A percentile compares a stretch with the other conserved stretches of the same genome.
Conservation (phyloP, 2,113 vertebrate genomes). For the Blennius ocellaris region DNA sequence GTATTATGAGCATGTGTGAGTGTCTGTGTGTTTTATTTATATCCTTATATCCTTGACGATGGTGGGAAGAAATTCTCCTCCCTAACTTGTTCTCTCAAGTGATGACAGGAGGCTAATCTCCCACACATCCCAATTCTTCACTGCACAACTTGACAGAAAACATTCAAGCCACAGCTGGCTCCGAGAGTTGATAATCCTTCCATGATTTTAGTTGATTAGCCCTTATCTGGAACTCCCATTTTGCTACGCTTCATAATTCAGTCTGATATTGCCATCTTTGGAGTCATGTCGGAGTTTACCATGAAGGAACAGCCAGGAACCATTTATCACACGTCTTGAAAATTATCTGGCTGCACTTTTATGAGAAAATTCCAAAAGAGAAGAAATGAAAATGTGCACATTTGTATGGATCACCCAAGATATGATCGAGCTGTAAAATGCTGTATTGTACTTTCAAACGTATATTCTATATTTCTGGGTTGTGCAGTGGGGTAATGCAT, state of each 20-base stretch:
- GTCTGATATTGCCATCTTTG: constrained; percentile 22
- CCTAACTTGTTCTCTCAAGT: constrained; percentile 59
- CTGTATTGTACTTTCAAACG: too few species aligned
- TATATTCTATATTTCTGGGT: too few species aligned
- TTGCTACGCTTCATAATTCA: constrained; percentile 53
- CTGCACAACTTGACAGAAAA: constrained; percentile 32
- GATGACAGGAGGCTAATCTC: constrained; percentile 68
- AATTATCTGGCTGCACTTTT: neutral
- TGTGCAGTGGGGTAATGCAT: too few species aligned
- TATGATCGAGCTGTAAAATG: neutral
- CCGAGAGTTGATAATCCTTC: constrained; percentile 19
- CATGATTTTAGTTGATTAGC: constrained; percentile 25
- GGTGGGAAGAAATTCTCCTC: constrained; percentile 65
- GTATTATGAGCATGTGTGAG: neutral
- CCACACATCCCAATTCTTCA: constrained; percentile 55
- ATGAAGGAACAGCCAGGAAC: neutral
- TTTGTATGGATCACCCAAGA: neutral
- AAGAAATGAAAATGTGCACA: neutral
- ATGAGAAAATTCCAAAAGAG: neutral
- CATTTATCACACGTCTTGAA: constrained; percentile 8
- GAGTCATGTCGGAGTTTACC: constrained; percentile 6
- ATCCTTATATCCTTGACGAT: constrained; percentile 47
- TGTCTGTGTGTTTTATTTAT: constrained; percentile 41
- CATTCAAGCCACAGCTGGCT: constrained; percentile 51
- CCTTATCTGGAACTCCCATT: constrained; percentile 35